Conservation (phyloP, 2,888 invertebrate species). For the Drosophila kambysellisi region DNA sequence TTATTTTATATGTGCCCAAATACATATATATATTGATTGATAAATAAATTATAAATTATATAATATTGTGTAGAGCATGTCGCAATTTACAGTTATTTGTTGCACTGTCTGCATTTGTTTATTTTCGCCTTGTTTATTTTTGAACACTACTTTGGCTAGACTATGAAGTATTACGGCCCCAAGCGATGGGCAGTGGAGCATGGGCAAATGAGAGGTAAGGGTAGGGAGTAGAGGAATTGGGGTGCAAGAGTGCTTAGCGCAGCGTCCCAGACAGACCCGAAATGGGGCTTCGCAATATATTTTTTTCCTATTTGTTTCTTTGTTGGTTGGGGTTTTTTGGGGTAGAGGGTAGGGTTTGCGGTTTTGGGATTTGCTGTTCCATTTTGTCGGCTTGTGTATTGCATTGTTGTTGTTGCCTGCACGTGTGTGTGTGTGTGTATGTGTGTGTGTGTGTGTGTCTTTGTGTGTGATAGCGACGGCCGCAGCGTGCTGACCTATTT, state of each 20-base stretch:
- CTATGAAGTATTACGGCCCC: constrained; percentile 43
- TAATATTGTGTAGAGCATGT: constrained; percentile 8
- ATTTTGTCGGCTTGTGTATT: constrained; percentile 36
- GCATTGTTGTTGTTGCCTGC: constrained; percentile 29
- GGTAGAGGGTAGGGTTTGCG: not conserved
- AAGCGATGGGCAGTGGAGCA: constrained; percentile 2
- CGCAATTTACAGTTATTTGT: not conserved
- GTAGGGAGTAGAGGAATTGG: not conserved
- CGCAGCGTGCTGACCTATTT: constrained; percentile 56
- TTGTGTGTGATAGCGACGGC: constrained; percentile 49
- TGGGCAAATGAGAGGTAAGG: not conserved
- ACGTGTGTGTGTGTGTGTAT: constrained; percentile 19
- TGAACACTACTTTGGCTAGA: constrained; percentile 24
- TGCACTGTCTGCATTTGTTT: constrained; percentile 8
- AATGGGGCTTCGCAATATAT: constrained; percentile 17
- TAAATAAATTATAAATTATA: not conserved
- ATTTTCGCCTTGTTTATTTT: constrained; percentile 36
- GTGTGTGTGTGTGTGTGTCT: constrained; percentile 26
- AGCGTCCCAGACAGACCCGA: constrained; percentile 43
- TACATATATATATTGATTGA: not conserved
- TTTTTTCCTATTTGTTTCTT: constrained; percentile 4
- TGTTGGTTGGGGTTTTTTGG: constrained; percentile 16
- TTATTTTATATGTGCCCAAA: not conserved
- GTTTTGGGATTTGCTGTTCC: constrained; percentile 31
- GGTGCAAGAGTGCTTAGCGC: constrained; percentile 14